Conservation (phyloP, 2,113 vertebrate genomes). For the Nerophis lumbriciformis region DNA sequence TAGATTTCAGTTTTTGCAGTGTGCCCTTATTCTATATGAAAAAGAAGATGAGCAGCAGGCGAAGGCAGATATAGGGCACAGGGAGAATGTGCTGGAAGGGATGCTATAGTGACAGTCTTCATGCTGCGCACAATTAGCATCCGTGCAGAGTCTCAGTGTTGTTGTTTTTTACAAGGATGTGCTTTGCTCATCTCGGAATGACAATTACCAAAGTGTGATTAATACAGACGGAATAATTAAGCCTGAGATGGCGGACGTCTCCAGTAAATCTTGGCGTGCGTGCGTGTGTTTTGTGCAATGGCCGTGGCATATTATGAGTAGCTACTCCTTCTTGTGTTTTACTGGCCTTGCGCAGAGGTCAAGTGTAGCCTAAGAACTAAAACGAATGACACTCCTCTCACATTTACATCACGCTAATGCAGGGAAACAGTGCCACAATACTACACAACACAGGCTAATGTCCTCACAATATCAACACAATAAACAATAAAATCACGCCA, state of each 20-base stretch:
- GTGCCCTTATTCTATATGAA: no score
- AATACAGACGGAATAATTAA: not conserved
- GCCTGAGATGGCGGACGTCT: not conserved
- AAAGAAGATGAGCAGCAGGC: no score
- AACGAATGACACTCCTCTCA: not conserved
- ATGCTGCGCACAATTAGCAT: slow-evolving; percentile 6
- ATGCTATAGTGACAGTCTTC: not conserved
- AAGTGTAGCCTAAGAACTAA: not conserved
- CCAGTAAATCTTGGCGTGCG: not conserved
- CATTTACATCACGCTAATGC: not conserved
- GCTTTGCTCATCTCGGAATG: slow-evolving; percentile 12
- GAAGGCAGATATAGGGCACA: no score
- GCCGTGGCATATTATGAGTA: not conserved
- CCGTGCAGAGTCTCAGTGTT: not conserved
- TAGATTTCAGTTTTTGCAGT: no score
- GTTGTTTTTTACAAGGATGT: slow-evolving; percentile 18
- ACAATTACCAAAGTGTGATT: slow-evolving; percentile 11
- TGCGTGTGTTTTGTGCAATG: not conserved
- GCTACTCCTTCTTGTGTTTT: not conserved
- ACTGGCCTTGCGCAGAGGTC: not conserved
- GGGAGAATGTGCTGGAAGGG: no score
- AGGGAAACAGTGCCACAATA: not conserved
- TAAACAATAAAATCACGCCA: no score
- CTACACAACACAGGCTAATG: no score
- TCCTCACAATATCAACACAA: no score